Percentiles rank a stretch among this genome's conserved stretches.
These are phyloP conservation scores for Eumaeus atala DNA, from an alignment of 1,140 invertebrate species.

Conservation along the genomic window DNA sequence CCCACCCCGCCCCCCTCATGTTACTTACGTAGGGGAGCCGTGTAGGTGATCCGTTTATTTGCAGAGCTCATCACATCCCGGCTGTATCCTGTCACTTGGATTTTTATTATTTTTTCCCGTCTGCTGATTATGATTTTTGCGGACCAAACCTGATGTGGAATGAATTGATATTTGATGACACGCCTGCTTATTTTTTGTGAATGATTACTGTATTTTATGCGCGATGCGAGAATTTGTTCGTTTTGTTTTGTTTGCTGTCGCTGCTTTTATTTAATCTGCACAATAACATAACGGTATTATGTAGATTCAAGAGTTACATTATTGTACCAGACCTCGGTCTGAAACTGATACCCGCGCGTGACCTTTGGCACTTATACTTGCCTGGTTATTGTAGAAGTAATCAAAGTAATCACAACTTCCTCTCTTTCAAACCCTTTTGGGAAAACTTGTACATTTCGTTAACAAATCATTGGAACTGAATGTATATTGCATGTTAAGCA, in stretches of 20 bases:
- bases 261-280: no score
- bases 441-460: no score
- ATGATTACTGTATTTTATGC: background rate
- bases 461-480: no score
- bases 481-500: no score
- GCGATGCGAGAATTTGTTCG: background rate
- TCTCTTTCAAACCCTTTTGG: no score
- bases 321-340: no score
- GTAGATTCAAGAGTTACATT: no score
- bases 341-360: no score
- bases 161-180: constrained; percentile 51
- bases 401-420: no score
- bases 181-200: constrained; percentile 14
- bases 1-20: constrained; percentile 20
- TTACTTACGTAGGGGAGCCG: background rate
- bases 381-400: no score
- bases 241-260: background rate
- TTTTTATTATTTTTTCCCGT: constrained; percentile 58
- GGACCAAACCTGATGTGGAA: constrained; percentile 42
- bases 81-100: constrained; percentile 38
- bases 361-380: no score
- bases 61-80: constrained; percentile 33
- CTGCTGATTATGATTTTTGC: constrained; percentile 65
- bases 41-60: constrained; percentile 20
- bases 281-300: no score